phyloP scores from a whole-genome alignment of 2,888 invertebrate genomes.

The Adelphocoris suturalis region DNA sequence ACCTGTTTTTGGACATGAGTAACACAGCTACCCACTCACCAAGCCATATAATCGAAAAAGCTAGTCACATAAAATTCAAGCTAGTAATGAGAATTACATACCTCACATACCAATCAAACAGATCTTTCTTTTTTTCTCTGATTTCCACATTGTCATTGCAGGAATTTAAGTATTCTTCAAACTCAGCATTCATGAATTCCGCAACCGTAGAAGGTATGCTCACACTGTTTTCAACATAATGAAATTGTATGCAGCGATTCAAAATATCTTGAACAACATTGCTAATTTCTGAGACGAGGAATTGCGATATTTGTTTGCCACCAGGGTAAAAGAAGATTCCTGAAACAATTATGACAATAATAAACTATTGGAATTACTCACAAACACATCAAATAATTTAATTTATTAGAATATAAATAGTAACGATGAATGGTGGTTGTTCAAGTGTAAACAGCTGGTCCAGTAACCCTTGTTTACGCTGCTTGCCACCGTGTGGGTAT shows the following conservation, averaged over 20 bases:
- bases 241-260: constrained; percentile 78
- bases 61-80: too few species aligned
- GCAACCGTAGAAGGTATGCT: constrained; percentile 78
- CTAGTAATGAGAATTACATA: constrained; percentile 67
- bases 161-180: constrained; percentile 79
- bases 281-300: constrained; percentile 78
- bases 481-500: too few species aligned
- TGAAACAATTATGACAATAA: constrained; percentile 62
- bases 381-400: too few species aligned
- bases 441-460: too few species aligned
- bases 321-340: constrained; percentile 78
- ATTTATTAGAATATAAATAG: too few species aligned
- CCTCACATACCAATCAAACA: constrained; percentile 83
- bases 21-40: too few species aligned
- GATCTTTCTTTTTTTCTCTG: constrained; percentile 79
- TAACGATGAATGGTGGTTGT: too few species aligned
- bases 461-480: too few species aligned
- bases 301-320: constrained; percentile 77
- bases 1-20: too few species aligned
- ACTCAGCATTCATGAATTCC: constrained; percentile 78
- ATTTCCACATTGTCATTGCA: constrained; percentile 15
- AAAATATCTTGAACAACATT: constrained; percentile 79
- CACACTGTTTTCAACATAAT: constrained; percentile 69
- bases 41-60: too few species aligned
- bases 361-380: neutral